Evolutionary conservation across 2,888 invertebrate species (phyloP).

Genomic region (Acronicta psi): DNA sequence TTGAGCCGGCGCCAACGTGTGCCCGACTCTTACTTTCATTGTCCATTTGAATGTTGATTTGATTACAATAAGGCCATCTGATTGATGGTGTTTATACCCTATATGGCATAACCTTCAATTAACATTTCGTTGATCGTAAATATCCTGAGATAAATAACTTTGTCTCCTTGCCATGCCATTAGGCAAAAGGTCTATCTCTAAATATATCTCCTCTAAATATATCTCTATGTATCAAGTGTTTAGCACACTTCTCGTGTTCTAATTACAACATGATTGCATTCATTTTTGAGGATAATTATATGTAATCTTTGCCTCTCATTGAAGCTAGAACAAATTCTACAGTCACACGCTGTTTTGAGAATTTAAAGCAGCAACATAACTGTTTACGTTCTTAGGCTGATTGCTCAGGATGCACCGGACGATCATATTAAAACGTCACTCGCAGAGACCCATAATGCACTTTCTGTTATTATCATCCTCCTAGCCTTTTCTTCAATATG

Average conservation of each 20-base stretch:
- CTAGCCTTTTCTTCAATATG: no score
- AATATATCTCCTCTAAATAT: no score
- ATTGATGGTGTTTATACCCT: constrained; percentile 54
- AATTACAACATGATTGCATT: background rate
- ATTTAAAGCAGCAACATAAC: no score
- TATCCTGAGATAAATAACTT: background rate
- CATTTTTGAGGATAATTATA: background rate
- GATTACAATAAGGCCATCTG: constrained; percentile 74
- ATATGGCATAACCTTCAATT: constrained; percentile 33
- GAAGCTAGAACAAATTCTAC: no score
- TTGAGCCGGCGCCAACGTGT: constrained; percentile 80
- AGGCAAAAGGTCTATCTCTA: background rate
- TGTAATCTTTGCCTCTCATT: no score
- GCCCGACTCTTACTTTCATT: constrained; percentile 81
- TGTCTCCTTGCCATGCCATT: background rate
- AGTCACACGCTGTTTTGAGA: no score
- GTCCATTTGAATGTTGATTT: constrained; percentile 75
- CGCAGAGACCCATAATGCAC: no score
- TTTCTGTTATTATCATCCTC: no score
- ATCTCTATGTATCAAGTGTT: background rate
- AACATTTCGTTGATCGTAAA: constrained; percentile 1
- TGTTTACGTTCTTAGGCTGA: no score
- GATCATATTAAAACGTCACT: no score
- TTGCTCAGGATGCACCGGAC: no score
- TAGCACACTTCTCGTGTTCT: background rate